Base-by-base conservation (phyloP, 2,797 vertebrate genomes). In the Cossypha heuglini region DNA sequence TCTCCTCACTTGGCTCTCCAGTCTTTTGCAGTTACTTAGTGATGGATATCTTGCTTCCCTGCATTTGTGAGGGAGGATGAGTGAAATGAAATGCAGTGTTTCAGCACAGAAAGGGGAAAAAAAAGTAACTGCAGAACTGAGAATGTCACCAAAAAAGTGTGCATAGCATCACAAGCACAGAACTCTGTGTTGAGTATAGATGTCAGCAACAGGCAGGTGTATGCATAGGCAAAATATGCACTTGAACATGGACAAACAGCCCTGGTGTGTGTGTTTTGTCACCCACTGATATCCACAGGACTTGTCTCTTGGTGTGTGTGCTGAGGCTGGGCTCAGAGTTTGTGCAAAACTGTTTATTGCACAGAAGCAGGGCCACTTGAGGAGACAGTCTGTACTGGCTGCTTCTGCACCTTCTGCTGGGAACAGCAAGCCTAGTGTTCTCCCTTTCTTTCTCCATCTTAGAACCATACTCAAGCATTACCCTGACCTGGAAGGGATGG, bases 21-120 rank as follows among this genome's bases (percentile, higher is more conserved):
- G 40, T 55, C 64, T 80, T 93, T 85, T 83, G 52, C 66, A 63
- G 61, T 72, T 77, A 55, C 48, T 86, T 77, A 38, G 78, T 87
- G 88, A 69, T 40, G 59, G 31, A 61, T 83, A 83, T 93, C 73
- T 83, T 74, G 12, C 80, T 90, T 92, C 68, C 22, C 28, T 58
- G 13, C 13, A 9, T 87, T 73, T 89, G 16, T 54, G 42, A 71
- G 68, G 46, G 49, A 92, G 43, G 68, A 92, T 59, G 54, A 96
- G 31, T 68, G 49, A 85, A 80, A 85, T 55, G 43, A 79, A 94
- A 91, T 71, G 33, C 38, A 71, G 20, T 14, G 21, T 59, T 88
- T 87, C 67, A 66, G 33, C 24, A 5, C 16, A 54, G 40, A 26
- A 67, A 81, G 22, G 25, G 16, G 25, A 19, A 7, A 21, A n/a